Evolutionary conservation across 30 jellyfish, hydroid and myxozoan species (phyloP), one percentile per base, ranked within the genome.

Genomic region (Chironex yamaguchii): DNA sequence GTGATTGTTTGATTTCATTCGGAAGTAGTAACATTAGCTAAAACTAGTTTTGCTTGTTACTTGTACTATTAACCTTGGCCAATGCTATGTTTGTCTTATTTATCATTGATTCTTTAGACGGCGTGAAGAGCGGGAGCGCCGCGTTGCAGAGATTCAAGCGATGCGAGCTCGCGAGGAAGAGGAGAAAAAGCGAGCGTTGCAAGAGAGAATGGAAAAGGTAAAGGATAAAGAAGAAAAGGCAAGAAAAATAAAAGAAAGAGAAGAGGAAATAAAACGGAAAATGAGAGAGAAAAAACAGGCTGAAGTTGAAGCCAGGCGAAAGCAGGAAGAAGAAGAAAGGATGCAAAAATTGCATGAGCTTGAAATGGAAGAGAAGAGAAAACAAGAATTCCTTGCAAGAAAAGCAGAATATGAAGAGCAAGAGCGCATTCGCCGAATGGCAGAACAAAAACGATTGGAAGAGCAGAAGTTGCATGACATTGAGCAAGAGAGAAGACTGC

Each of bases 71-170:
- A n/a, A n/a, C n/a, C n/a, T n/a, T n/a, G n/a, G n/a, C n/a, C n/a
- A n/a, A n/a, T n/a, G n/a, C n/a, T n/a, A n/a, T n/a, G n/a, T n/a
- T n/a, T n/a, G n/a, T n/a, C n/a, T n/a, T n/a, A n/a, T n/a, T n/a
- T n/a, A n/a, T n/a, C n/a, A n/a, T n/a, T n/a, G n/a, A n/a, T 22
- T 12, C 53, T 25, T 30, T 34, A 93, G 98, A 62, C 91, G 80
- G n/a, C 92, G 96, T 0, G 97, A 83, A 78, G 97, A 93, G 70
- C 89, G 98, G 14, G 97, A 88, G 50, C 92, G 88, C 51, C 79
- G 96, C 9, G 89, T 93, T 34, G 96, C 96, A 1, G 95, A 88
- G 33, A 49, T 64, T 4, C 96, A 82, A 48, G 96, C 92, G 1
- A 67, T 58, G 83, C 70, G 94, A 9, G 96, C 91, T n/a, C 90